Percentiles rank a stretch among this genome's conserved stretches.
Evolutionary conservation across 2,797 vertebrate species (phyloP).

Genomic region (Clarias fuscus): DNA sequence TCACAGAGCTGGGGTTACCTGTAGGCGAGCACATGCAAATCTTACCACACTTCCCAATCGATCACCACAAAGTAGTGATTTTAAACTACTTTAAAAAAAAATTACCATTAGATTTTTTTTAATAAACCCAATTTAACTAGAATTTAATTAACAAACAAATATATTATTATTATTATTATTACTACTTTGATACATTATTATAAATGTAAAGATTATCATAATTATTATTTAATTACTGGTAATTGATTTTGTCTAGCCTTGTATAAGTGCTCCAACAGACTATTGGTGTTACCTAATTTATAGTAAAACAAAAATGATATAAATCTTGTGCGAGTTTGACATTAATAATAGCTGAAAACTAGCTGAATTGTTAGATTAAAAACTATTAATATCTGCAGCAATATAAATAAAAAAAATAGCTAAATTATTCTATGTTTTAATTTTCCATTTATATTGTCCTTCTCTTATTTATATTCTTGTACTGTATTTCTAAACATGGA

Average conservation of each 20-base stretch:
- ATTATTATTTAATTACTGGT: too few species aligned
- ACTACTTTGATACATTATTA: too few species aligned
- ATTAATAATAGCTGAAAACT: neutral
- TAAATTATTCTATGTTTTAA: neutral
- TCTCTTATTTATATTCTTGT: too few species aligned
- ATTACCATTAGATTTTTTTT: too few species aligned
- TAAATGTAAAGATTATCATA: too few species aligned
- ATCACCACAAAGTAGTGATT: neutral
- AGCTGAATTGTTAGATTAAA: neutral
- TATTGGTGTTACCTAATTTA: neutral
- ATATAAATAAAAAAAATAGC: neutral
- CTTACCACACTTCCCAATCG: neutral
- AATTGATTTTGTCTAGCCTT: neutral
- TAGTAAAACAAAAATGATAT: neutral
- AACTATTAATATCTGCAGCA: neutral
- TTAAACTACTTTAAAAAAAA: neutral
- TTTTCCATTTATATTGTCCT: neutral
- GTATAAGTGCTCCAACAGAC: neutral
- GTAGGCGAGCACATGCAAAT: neutral
- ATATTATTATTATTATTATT: too few species aligned
- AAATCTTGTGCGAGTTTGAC: neutral
- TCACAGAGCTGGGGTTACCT: slow-evolving; percentile 92
- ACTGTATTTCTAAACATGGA: neutral
- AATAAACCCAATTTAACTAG: too few species aligned
- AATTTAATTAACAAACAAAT: neutral